Base-by-base conservation (phyloP, 2,113 vertebrate genomes). In the Perca flavescens region DNA sequence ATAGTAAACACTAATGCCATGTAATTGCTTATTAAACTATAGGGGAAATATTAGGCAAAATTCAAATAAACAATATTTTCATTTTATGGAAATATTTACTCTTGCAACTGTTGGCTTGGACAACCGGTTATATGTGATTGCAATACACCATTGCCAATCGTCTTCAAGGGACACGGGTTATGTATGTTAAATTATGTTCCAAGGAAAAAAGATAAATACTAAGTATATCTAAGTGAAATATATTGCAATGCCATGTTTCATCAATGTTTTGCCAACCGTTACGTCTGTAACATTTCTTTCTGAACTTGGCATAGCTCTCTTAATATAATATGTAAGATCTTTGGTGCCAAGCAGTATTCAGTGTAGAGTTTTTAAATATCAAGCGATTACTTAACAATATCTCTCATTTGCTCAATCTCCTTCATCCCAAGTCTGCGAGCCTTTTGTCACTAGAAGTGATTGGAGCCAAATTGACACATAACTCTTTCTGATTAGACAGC, bases 161-260 rank as follows among this genome's bases (percentile, higher is more conserved):
- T 50, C 57, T 31, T 34, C 17, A 75, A 84, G 22, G 63, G 2
- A 43, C 63, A 46, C 13, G 34, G 54, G 4, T 34, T 34, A 34
- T 34, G 6, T 34, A 34, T 34, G 34, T 34, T 31, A 47, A 56
- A 31, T 68, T 61, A 61, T 66, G 50, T 36, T 50, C 54, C 2
- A 16, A 3, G 4, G 4, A 15, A 60, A 58, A 17, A 49, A 47
- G 13, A 0, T 10, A 58, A 60, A 21, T 10, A 40, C 11, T n/a
- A n/a, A n/a, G n/a, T n/a, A n/a, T n/a, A 73, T 53, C 19, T 10
- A 60, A 22, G 34, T 77, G 46, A 68, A 77, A 54, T 19, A 47
- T 76, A 54, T 66, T 77, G 17, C 58, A 46, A 40, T 49, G 16
- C 46, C 34, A 36, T 49, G 36, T 85, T 83, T 86, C 40, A 74